phyloP scores from a whole-genome alignment of 2,888 invertebrate genomes.

The Coecobrya sp. region DNA sequence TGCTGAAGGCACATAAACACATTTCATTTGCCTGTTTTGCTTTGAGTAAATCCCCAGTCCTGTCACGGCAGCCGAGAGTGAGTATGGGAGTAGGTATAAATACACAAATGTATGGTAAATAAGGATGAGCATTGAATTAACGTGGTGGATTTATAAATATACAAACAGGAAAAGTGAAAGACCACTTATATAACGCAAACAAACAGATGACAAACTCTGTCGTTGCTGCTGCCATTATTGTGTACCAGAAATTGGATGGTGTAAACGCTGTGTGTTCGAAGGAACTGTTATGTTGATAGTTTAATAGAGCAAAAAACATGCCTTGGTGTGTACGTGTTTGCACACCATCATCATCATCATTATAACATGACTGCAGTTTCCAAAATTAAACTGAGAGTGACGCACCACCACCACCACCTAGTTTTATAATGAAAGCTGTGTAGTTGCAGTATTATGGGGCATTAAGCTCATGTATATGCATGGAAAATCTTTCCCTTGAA shows the following conservation, averaged over 20 bases:
- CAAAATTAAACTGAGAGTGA: constrained; percentile 17
- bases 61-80: neutral
- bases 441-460: neutral
- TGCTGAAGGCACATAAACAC: neutral
- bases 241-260: constrained; percentile 27
- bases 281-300: neutral
- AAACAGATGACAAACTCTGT: constrained; percentile 24
- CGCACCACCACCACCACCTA: neutral
- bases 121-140: neutral
- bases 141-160: constrained; percentile 11
- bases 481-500: constrained; percentile 20
- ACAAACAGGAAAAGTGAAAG: neutral
- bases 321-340: constrained; percentile 24
- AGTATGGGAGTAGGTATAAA: neutral
- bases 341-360: constrained; percentile 5
- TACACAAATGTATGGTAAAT: neutral
- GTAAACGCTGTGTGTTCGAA: constrained; percentile 1
- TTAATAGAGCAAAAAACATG: constrained; percentile 41
- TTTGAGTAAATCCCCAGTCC: neutral
- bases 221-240: neutral
- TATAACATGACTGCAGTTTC: constrained; percentile 25
- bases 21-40: neutral
- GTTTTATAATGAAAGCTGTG: constrained; percentile 22
- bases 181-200: constrained; percentile 29
- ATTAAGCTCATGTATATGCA: constrained; percentile 32